phyloP scores from a whole-genome alignment of 1,140 invertebrate genomes.

The Leptinotarsa defecta region DNA sequence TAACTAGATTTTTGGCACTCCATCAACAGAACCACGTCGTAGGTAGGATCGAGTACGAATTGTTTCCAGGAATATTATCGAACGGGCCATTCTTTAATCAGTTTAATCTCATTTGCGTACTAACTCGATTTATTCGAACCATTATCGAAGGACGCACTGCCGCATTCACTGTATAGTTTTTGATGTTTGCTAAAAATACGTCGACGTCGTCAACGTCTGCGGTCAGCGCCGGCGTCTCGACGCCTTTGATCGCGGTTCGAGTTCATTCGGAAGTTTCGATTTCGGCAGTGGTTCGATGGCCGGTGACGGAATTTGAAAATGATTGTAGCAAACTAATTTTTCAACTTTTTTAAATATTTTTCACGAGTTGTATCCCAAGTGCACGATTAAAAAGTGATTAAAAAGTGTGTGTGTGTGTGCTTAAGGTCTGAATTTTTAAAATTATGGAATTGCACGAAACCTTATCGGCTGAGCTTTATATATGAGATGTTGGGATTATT shows the following conservation, averaged over 20 bases:
- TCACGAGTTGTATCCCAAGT: too few relatives aligned
- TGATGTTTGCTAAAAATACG: background rate
- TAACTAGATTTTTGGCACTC: background rate
- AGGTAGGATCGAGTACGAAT: background rate
- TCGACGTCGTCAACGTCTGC: background rate
- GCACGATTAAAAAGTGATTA: too few relatives aligned
- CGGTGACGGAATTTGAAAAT: background rate
- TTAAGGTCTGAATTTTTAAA: too few relatives aligned
- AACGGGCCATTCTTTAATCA: too few relatives aligned
- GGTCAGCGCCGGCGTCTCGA: background rate
- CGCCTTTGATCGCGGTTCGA: background rate
- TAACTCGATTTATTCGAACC: too few relatives aligned
- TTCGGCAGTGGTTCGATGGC: background rate
- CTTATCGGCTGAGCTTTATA: too few relatives aligned
- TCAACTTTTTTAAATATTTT: too few relatives aligned
- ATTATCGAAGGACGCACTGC: background rate
- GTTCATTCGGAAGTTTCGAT: background rate
- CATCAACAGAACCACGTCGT: background rate
- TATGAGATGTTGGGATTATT: too few relatives aligned
- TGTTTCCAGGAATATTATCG: background rate
- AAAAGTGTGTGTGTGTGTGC: too few relatives aligned
- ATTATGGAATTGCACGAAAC: too few relatives aligned
- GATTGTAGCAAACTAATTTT: too few relatives aligned
- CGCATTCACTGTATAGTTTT: background rate
- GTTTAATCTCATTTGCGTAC: too few relatives aligned